Evolutionary conservation across 2,797 vertebrate genomes (phyloP).

Genomic region (Myotis pilosus): DNA sequence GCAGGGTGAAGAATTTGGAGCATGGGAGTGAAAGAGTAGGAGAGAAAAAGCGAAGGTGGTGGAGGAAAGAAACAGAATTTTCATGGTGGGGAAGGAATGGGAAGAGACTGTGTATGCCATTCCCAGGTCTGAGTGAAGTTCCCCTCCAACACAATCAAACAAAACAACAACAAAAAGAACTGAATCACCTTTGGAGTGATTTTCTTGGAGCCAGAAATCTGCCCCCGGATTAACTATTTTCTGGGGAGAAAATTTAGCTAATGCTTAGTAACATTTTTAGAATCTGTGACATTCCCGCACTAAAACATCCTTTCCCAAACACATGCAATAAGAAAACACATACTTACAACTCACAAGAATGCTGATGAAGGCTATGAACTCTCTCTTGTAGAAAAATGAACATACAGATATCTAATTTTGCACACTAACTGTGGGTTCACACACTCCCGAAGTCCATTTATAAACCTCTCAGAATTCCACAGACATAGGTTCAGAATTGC

Average conservation of each 20-base stretch:
- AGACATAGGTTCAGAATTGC: background rate
- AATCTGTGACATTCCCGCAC: background rate
- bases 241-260: background rate
- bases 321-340: background rate
- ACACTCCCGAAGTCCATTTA: background rate
- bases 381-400: background rate
- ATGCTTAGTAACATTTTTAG: background rate
- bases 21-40: background rate
- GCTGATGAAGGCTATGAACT: background rate
- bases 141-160: background rate
- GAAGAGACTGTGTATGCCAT: no score
- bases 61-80: background rate
- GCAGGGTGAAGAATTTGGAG: conserved; percentile 3
- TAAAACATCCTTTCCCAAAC: background rate
- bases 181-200: background rate
- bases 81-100: rapidly evolving
- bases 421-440: background rate
- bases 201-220: background rate
- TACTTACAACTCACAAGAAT: background rate
- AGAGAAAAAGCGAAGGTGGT: background rate
- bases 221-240: background rate
- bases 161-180: background rate
- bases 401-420: background rate
- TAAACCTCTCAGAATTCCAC: background rate
- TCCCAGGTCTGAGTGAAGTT: background rate